These are phyloP conservation scores for Furnarius figulus DNA, from an alignment of 2,113 vertebrate species.

Conservation along the genomic window DNA sequence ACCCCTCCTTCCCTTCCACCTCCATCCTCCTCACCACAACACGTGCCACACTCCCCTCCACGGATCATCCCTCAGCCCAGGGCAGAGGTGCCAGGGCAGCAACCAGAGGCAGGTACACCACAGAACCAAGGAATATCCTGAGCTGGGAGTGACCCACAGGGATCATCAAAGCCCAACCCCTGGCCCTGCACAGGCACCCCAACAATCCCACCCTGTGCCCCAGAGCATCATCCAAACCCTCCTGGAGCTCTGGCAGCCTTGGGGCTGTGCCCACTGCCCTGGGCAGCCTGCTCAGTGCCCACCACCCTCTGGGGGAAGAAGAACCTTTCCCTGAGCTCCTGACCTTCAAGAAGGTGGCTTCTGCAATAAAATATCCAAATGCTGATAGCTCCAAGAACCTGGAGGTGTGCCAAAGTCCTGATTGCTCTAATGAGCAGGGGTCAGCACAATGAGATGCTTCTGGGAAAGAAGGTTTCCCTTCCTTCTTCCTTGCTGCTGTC, in stretches of 20 bases:
- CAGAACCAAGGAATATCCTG: not conserved
- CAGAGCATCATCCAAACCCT: rapidly evolving
- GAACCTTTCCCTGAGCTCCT: not conserved
- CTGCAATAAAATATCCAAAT: not conserved
- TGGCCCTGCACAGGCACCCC: too few relatives aligned
- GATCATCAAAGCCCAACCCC: too few relatives aligned
- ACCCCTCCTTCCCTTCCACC: not conserved
- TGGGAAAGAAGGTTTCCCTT: not conserved
- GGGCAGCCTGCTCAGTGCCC: not conserved
- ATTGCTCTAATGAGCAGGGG: not conserved
- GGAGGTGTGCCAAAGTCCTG: not conserved
- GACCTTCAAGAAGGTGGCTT: not conserved
- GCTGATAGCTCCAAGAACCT: not conserved
- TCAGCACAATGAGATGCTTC: not conserved
- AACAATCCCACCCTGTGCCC: not conserved
- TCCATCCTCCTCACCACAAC: not conserved
- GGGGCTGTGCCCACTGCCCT: not conserved
- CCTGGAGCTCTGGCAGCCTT: not conserved
- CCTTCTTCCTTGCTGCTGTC: not conserved
- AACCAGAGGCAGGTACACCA: not conserved
- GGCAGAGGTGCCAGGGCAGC: not conserved
- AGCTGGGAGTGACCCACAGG: not conserved
- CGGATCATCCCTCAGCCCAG: not conserved
- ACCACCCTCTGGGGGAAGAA: not conserved
- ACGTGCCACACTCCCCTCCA: not conserved